Evolutionary conservation across 2,113 vertebrate species (phyloP).

Genomic region (Actenoides hombroni): DNA sequence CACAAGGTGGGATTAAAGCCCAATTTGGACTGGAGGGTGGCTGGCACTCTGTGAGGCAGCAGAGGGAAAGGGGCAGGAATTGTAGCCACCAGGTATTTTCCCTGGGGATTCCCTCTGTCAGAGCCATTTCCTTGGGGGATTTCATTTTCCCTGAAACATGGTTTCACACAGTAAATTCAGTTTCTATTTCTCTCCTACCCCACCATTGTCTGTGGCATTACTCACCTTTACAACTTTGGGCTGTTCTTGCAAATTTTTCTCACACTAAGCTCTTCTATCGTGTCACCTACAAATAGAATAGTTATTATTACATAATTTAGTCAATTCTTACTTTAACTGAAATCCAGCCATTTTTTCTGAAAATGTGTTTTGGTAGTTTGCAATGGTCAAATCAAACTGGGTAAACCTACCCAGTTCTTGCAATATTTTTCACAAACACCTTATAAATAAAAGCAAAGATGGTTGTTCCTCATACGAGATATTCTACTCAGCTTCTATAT

Average conservation of each 20-base stretch:
- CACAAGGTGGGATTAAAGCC: accelerated
- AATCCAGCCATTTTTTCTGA: background rate
- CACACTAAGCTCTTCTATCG: background rate
- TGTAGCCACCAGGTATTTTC: background rate
- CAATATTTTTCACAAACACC: background rate
- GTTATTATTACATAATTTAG: background rate
- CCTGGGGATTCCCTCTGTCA: accelerated
- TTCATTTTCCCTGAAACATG: background rate
- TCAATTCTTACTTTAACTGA: background rate
- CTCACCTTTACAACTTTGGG: background rate
- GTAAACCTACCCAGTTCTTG: background rate
- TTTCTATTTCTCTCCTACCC: background rate
- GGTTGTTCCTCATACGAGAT: background rate
- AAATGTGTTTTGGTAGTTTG: background rate
- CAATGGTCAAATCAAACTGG: background rate
- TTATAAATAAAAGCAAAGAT: background rate
- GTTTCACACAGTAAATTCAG: background rate
- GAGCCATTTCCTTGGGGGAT: background rate
- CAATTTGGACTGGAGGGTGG: accelerated
- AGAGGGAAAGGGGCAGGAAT: background rate
- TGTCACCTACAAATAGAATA: background rate
- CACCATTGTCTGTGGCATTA: accelerated
- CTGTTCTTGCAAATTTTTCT: background rate
- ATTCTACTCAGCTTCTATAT: background rate
- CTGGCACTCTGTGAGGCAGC: background rate